These are phyloP conservation scores for Sebastes trivittatus DNA, from an alignment of 2,797 vertebrate species.

Conservation along the genomic window DNA sequence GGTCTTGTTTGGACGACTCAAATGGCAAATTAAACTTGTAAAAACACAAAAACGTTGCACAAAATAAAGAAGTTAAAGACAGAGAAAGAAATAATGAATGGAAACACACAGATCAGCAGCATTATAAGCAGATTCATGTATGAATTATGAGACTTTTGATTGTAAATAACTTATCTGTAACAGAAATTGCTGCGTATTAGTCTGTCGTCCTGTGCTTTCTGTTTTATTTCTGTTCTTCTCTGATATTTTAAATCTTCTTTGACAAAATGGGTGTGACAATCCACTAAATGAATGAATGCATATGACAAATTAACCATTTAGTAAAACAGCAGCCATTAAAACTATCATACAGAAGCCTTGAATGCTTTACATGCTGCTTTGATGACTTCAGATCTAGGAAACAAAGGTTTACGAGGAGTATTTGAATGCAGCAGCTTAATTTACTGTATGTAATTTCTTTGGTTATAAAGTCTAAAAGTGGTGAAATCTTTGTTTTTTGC, in stretches of 20 bases:
- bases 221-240: too few species aligned
- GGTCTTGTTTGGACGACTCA: not conserved
- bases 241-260: too few species aligned
- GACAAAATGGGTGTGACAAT: too few species aligned
- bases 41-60: not conserved
- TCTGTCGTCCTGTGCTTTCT: too few species aligned
- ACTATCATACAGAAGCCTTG: not conserved
- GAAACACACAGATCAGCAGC: not conserved
- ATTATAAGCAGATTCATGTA: too few species aligned
- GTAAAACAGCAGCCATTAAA: not conserved
- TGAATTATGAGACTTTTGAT: not conserved
- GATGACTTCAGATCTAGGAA: not conserved
- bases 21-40: not conserved
- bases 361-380: not conserved
- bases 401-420: not conserved
- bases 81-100: not conserved
- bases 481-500: not conserved
- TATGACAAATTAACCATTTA: not conserved
- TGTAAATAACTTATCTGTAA: not conserved
- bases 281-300: not conserved
- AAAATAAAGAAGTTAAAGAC: not conserved
- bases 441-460: not conserved
- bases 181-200: not conserved
- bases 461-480: not conserved
- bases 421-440: not conserved